These are phyloP conservation scores for Amia ocellicauda DNA, from an alignment of 2,113 vertebrate genomes.

Conservation along the genomic window DNA sequence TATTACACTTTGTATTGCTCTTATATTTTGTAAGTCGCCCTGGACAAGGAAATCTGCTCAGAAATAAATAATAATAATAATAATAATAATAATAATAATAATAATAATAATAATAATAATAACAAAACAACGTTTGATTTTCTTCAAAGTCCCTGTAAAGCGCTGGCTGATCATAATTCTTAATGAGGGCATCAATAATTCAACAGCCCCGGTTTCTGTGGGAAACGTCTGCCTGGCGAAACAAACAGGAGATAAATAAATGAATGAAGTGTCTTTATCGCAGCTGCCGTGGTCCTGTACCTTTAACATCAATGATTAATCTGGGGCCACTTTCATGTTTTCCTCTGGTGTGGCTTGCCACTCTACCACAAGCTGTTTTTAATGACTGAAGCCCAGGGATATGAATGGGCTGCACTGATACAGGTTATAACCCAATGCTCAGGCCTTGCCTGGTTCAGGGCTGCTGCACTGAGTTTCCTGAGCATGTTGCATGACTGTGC, in stretches of 20 bases:
- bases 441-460: neutral
- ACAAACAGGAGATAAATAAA: constrained; percentile 28
- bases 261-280: constrained; percentile 13
- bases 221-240: constrained; percentile 18
- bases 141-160: too few relatives aligned
- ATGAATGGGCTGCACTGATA: constrained; percentile 21
- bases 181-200: constrained; percentile 32
- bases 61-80: too few relatives aligned
- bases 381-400: constrained; percentile 25
- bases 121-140: neutral
- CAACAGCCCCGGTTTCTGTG: constrained; percentile 1
- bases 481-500: neutral
- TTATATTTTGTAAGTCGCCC: too few relatives aligned
- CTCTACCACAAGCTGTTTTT: constrained; percentile 27
- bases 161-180: too few relatives aligned
- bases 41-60: too few relatives aligned
- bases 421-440: neutral
- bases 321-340: constrained; percentile 37
- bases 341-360: constrained; percentile 26
- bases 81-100: constrained; percentile 1
- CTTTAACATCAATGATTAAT: constrained; percentile 44
- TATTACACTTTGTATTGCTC: too few relatives aligned
- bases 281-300: constrained; percentile 15
- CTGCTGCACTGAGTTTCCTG: neutral
- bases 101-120: neutral